Percentiles rank a stretch among this genome's conserved stretches.
Conservation (phyloP, 2,797 vertebrate genomes). For the Calcarius lapponicus region DNA sequence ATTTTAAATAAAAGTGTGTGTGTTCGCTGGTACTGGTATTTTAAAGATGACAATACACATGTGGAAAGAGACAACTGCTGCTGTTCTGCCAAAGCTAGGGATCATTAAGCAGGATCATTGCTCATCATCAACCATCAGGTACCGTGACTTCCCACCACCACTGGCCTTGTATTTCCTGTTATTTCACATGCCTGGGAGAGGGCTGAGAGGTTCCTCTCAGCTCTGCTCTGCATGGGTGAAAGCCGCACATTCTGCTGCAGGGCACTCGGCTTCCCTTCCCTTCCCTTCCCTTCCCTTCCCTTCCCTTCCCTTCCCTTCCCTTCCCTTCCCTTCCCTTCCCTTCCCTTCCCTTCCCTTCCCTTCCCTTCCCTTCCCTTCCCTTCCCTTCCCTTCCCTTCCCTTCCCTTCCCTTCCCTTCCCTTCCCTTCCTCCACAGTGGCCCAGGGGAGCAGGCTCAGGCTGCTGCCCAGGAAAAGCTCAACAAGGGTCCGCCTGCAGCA, state of each 20-base stretch:
- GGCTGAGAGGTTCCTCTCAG: neutral
- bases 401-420: too few relatives aligned
- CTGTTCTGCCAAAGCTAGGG: neutral
- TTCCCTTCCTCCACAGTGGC: neutral
- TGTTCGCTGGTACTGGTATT: neutral
- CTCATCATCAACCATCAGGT: neutral
- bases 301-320: too few relatives aligned
- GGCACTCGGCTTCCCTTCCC: too few relatives aligned
- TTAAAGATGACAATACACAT: neutral
- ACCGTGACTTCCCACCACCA: neutral
- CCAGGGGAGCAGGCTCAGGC: neutral
- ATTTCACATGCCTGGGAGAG: neutral
- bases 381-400: too few relatives aligned
- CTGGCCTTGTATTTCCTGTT: neutral
- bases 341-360: too few relatives aligned
- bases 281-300: too few relatives aligned
- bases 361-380: too few relatives aligned
- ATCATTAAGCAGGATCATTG: neutral
- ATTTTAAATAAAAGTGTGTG: neutral
- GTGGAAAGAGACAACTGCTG: neutral
- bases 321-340: too few relatives aligned
- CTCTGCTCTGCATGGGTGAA: neutral
- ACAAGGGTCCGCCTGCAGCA: neutral
- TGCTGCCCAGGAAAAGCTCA: neutral
- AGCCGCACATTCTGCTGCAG: neutral